Evolutionary conservation across 2,113 vertebrate species (phyloP).

Genomic region (Corythornis cristatus): DNA sequence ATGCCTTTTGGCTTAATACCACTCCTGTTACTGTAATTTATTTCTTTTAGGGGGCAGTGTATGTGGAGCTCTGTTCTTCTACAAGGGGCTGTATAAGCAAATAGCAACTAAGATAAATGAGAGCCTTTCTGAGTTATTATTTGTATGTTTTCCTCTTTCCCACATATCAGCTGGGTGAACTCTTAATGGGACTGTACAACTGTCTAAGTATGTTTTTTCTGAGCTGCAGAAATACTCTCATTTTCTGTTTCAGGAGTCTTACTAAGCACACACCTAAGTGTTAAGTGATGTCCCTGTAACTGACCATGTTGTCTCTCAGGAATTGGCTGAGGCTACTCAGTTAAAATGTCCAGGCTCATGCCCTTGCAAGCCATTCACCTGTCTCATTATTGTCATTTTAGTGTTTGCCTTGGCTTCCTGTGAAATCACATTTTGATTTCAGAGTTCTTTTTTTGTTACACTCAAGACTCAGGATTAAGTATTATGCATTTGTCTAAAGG

Average conservation of each 20-base stretch:
- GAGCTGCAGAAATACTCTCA: background rate
- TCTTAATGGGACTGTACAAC: background rate
- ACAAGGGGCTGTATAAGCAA: background rate
- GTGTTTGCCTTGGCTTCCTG: background rate
- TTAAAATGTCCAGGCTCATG: background rate
- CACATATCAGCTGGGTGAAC: background rate
- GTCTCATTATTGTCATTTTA: background rate
- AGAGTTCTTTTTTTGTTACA: background rate
- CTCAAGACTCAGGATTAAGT: background rate
- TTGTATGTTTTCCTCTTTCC: background rate
- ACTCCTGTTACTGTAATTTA: background rate
- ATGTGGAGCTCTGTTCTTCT: background rate
- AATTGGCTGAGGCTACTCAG: background rate
- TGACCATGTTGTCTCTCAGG: background rate
- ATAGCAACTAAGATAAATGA: background rate
- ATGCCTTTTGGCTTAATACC: background rate
- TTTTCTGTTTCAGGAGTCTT: background rate
- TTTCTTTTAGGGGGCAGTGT: background rate
- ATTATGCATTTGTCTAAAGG: background rate
- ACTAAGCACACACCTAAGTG: background rate
- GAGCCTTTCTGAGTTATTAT: background rate
- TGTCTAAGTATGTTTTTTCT: background rate
- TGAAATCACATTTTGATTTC: background rate
- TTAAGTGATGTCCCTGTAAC: background rate
- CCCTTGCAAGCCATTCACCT: background rate